Conservation (phyloP, 2,888 invertebrate genomes). For the Resseliella maxima region DNA sequence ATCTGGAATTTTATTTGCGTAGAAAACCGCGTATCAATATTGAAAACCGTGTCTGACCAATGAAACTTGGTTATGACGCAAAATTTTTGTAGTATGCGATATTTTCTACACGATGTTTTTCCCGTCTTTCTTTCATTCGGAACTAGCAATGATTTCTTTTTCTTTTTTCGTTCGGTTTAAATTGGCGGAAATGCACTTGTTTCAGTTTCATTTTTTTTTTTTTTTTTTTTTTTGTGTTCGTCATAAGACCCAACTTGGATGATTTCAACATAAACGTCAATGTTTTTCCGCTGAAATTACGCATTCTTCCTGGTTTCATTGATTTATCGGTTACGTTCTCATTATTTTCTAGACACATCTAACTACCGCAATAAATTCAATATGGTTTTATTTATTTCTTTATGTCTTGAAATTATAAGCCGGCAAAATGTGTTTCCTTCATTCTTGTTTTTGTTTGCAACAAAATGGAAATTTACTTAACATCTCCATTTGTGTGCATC, state of each 20-base stretch:
- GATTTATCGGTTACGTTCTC: conserved; percentile 29
- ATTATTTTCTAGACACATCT: not conserved
- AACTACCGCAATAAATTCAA: not conserved
- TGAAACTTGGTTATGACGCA: not conserved
- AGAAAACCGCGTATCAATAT: conserved; percentile 48
- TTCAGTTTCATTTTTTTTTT: not conserved
- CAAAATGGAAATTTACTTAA: conserved; percentile 7
- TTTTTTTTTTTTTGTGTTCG: no score
- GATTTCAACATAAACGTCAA: not conserved
- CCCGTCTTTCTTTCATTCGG: not conserved
- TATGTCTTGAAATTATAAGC: not conserved
- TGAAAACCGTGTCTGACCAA: not conserved
- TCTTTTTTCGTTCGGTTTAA: not conserved
- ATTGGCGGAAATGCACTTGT: not conserved
- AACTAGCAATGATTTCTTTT: not conserved
- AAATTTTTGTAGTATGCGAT: conserved; percentile 26
- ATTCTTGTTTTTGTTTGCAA: not conserved
- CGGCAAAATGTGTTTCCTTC: not conserved
- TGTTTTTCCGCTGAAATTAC: not conserved
- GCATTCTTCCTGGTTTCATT: conserved; percentile 23
- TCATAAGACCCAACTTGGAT: no score
- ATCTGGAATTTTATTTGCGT: not conserved
- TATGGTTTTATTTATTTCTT: not conserved
- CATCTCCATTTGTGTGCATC: not conserved
- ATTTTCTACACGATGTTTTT: not conserved